Evolutionary conservation across 2,888 invertebrate genomes (phyloP).

Genomic region (Monoplex corrugatus): DNA sequence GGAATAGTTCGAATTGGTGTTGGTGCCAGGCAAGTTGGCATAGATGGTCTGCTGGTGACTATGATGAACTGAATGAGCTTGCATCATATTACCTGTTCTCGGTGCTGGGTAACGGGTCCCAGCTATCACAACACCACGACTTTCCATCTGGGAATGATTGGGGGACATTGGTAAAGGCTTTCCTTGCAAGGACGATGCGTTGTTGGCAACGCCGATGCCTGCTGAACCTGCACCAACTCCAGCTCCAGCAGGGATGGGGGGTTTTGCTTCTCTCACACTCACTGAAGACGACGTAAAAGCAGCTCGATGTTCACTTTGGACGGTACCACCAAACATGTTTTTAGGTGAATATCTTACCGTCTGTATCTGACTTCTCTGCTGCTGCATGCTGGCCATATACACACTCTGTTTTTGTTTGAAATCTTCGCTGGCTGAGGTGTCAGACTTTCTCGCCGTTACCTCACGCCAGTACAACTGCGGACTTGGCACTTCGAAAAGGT

Average conservation of each 20-base stretch:
- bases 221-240: conserved; percentile 40
- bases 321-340: conserved; percentile 54
- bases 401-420: conserved; percentile 56
- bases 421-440: conserved; percentile 55
- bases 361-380: conserved; percentile 53
- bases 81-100: conserved; percentile 56
- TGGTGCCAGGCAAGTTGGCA: conserved; percentile 52
- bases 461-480: conserved; percentile 60
- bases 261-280: conserved; percentile 56
- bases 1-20: conserved; percentile 62
- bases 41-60: conserved; percentile 53
- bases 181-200: conserved; percentile 52
- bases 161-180: conserved; percentile 48
- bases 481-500: conserved; percentile 59
- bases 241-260: conserved; percentile 55
- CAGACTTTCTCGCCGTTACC: conserved; percentile 56
- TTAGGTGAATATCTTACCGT: conserved; percentile 56
- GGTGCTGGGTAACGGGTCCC: conserved; percentile 61
- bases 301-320: conserved; percentile 55
- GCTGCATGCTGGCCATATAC: conserved; percentile 56
- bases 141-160: conserved; percentile 40
- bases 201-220: conserved; percentile 39
- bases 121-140: conserved; percentile 67
- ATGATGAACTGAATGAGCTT: conserved; percentile 58
- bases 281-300: conserved; percentile 53